These are phyloP conservation scores for Bolinopsis microptera DNA, from an alignment of 37 sponge, comb jelly and placozoan genomes.

Conservation along the genomic window DNA sequence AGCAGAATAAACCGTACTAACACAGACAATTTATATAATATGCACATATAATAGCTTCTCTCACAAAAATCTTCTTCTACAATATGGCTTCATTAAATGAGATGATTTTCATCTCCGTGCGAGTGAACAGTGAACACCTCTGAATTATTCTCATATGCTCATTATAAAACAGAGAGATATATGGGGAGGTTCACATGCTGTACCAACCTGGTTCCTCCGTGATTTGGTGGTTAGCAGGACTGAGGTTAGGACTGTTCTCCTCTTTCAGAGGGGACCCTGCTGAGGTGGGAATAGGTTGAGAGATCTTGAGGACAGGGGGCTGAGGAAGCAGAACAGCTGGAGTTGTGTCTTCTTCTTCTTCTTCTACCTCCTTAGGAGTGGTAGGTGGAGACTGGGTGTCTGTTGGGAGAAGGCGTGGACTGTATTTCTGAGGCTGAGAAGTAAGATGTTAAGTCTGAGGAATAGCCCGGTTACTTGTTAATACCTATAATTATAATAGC, in stretches of 20 bases:
- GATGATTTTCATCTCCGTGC: background rate
- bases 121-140: too few relatives aligned
- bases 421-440: background rate
- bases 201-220: background rate
- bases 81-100: background rate
- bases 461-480: too few relatives aligned
- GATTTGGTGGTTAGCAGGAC: background rate
- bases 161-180: background rate
- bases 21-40: background rate
- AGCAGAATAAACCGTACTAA: background rate
- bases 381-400: background rate
- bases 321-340: background rate
- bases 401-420: background rate
- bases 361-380: background rate
- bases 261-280: background rate
- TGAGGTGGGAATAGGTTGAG: background rate
- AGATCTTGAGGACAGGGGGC: constrained; percentile 1
- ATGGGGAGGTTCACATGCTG: too few relatives aligned
- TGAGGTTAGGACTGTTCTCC: background rate
- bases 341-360: background rate
- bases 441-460: too few relatives aligned
- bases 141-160: too few relatives aligned
- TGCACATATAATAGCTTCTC: background rate
- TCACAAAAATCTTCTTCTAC: background rate
- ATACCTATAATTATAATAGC: too few relatives aligned